Conservation (phyloP, 2,888 invertebrate species). For the Lamellibrachia columna region DNA sequence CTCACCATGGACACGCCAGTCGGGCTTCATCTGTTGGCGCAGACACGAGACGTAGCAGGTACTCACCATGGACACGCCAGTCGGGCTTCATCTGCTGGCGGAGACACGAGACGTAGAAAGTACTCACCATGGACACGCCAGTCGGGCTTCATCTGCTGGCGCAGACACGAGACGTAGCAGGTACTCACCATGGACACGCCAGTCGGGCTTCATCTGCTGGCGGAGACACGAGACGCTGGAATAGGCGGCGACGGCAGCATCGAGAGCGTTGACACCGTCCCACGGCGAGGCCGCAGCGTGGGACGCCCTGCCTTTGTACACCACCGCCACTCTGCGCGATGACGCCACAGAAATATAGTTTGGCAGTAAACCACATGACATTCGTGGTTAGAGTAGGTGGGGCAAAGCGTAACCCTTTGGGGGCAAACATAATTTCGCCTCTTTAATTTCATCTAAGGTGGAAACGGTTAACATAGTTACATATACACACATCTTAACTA, state of each 20-base stretch:
- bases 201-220: slow-evolving; percentile 64
- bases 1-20: not conserved
- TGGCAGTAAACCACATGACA: not conserved
- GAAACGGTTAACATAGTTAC: too few relatives aligned
- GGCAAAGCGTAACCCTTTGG: too few relatives aligned
- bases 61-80: not conserved
- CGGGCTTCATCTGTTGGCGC: too few relatives aligned
- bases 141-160: too few relatives aligned
- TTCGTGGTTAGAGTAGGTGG: not conserved
- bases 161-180: too few relatives aligned
- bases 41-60: too few relatives aligned
- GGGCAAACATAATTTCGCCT: too few relatives aligned
- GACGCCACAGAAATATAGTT: not conserved
- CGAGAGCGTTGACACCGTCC: slow-evolving; percentile 66
- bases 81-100: too few relatives aligned
- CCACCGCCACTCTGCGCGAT: slow-evolving; percentile 36
- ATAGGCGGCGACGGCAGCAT: slow-evolving; percentile 64
- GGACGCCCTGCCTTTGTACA: slow-evolving; percentile 38
- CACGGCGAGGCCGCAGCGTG: slow-evolving; percentile 48
- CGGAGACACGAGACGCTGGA: slow-evolving; percentile 59
- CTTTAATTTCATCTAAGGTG: too few relatives aligned
- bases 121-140: not conserved
- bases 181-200: slow-evolving; percentile 61
- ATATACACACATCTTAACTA: too few relatives aligned
- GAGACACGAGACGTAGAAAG: too few relatives aligned